A percentile compares a stretch with the other conserved stretches of the same genome.
Evolutionary conservation across 2,888 invertebrate genomes (phyloP).

Genomic region (Adelognathus sp.): DNA sequence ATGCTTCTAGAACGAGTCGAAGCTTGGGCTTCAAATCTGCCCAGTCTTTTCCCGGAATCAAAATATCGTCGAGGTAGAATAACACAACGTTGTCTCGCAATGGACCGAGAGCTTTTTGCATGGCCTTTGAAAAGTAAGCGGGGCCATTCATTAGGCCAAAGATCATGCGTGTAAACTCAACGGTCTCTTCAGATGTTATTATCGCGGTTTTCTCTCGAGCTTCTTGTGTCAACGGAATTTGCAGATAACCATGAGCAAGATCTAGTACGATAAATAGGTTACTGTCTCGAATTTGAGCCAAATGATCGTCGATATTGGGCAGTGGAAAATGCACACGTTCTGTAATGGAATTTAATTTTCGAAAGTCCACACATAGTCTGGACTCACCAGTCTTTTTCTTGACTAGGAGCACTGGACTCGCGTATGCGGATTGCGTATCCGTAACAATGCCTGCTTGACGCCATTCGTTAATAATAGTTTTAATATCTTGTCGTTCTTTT

Average conservation of each 20-base stretch:
- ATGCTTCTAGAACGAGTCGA: neutral
- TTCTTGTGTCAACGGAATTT: slow-evolving; percentile 21
- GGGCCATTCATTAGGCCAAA: slow-evolving; percentile 22
- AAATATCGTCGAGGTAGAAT: slow-evolving; percentile 18
- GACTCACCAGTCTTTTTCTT: slow-evolving; percentile 44
- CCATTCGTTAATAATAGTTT: slow-evolving; percentile 40
- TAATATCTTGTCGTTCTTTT: slow-evolving; percentile 22
- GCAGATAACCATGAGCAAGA: slow-evolving; percentile 42
- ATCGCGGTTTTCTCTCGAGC: slow-evolving; percentile 47
- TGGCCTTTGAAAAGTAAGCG: neutral
- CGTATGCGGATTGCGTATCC: slow-evolving; percentile 47
- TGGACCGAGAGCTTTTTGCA: slow-evolving; percentile 8
- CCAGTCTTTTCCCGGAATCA: slow-evolving; percentile 49
- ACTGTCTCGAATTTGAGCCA: neutral
- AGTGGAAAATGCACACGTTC: slow-evolving; percentile 27
- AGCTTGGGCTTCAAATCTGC: slow-evolving; percentile 53
- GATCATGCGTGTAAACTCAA: slow-evolving; percentile 25
- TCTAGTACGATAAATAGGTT: slow-evolving; percentile 5
- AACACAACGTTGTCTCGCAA: slow-evolving; percentile 18
- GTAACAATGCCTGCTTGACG: slow-evolving; percentile 30
- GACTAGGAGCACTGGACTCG: slow-evolving; percentile 56
- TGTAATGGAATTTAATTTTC: slow-evolving; percentile 16
- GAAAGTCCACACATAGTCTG: slow-evolving; percentile 48
- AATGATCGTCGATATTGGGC: slow-evolving; percentile 42
- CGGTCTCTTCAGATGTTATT: slow-evolving; percentile 54